Evolutionary conservation across 2,888 invertebrate genomes (phyloP).

Genomic region (Metacarcinus magister): DNA sequence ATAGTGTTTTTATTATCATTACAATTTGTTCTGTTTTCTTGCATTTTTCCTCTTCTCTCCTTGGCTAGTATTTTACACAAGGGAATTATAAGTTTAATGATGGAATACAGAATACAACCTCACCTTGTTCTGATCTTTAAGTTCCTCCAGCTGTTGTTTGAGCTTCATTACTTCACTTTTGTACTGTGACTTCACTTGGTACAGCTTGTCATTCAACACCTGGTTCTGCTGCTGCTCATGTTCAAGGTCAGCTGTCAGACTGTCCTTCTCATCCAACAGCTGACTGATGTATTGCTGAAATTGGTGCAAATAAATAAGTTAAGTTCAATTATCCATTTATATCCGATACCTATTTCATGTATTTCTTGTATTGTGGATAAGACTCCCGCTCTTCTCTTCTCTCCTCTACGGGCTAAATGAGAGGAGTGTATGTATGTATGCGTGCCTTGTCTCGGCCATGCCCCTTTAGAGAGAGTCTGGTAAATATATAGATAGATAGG

Average conservation of each 20-base stretch:
- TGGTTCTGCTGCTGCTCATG: constrained; percentile 60
- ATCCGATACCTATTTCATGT: too few species aligned
- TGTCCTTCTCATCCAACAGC: background rate
- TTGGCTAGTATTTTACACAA: background rate
- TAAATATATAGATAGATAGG: too few species aligned
- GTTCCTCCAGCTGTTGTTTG: constrained; percentile 72
- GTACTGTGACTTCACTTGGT: constrained; percentile 69
- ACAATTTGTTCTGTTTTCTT: too few species aligned
- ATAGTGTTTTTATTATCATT: background rate
- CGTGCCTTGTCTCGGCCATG: too few species aligned
- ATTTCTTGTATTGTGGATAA: too few species aligned
- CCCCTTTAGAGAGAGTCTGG: too few species aligned
- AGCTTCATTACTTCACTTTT: constrained; percentile 70
- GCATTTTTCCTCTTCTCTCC: too few species aligned
- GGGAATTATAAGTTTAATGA: background rate
- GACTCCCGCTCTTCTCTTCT: too few species aligned
- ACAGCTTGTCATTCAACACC: constrained; percentile 68
- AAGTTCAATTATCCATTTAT: too few species aligned
- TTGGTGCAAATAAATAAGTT: background rate
- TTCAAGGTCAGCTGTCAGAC: constrained; percentile 4
- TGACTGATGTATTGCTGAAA: constrained; percentile 27
- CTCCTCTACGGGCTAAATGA: too few species aligned
- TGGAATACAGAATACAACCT: background rate
- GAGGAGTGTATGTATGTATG: too few species aligned
- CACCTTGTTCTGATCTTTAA: constrained; percentile 65